These are phyloP conservation scores for Leucophenga montana DNA, from an alignment of 2,888 invertebrate genomes.

Conservation along the genomic window DNA sequence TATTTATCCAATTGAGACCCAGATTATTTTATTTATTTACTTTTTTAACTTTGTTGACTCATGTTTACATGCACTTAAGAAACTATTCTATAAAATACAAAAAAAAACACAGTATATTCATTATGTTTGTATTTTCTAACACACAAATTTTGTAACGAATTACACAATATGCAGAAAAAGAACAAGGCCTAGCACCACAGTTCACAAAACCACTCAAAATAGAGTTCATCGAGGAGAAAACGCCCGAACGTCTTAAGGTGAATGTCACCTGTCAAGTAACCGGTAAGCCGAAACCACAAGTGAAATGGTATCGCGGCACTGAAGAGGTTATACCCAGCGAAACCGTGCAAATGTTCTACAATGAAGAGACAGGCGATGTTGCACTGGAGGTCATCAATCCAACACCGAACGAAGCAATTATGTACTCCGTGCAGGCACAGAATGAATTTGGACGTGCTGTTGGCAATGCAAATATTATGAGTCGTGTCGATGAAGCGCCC, in stretches of 20 bases:
- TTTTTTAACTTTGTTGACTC: background rate
- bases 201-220: constrained; percentile 81
- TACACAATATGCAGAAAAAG: constrained; percentile 77
- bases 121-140: constrained; percentile 28
- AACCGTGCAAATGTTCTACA: constrained; percentile 76
- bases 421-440: constrained; percentile 81
- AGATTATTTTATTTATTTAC: background rate
- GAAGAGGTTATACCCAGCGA: constrained; percentile 78
- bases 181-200: constrained; percentile 79
- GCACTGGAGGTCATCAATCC: constrained; percentile 79
- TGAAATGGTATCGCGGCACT: constrained; percentile 81
- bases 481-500: constrained; percentile 72
- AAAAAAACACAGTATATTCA: constrained; percentile 34
- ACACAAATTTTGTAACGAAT: constrained; percentile 42
- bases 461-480: constrained; percentile 82
- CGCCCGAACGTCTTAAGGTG: constrained; percentile 76
- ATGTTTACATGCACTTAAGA: background rate
- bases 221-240: constrained; percentile 75
- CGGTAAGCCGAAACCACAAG: constrained; percentile 80
- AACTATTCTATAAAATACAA: too few species aligned
- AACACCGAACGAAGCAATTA: constrained; percentile 79
- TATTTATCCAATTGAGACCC: constrained; percentile 4
- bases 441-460: constrained; percentile 84
- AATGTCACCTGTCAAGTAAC: constrained; percentile 80
- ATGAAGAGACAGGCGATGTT: constrained; percentile 78